Conservation (phyloP, 2,888 invertebrate genomes). For the Trissolcus brochymenae region DNA sequence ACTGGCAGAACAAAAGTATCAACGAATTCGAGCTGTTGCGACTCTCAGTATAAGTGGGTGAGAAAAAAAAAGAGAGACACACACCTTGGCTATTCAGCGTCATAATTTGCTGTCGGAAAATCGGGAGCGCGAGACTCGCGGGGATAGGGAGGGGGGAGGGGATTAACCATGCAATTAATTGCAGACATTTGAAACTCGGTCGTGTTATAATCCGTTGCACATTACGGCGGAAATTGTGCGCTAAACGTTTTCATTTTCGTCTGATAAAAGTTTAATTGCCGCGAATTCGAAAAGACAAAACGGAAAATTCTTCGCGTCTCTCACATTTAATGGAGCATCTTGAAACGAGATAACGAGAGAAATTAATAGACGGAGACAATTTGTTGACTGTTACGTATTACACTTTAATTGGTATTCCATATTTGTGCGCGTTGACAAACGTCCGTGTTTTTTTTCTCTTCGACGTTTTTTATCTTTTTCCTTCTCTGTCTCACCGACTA, state of each 20-base stretch:
- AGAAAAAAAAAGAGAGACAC: no score
- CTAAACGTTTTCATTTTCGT: conserved; percentile 38
- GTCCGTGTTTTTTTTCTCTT: background rate
- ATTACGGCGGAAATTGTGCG: conserved; percentile 33
- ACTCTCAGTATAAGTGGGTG: no score
- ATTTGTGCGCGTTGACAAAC: conserved; percentile 29
- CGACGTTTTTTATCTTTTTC: background rate
- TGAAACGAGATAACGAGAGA: conserved; percentile 34
- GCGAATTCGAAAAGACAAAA: conserved; percentile 21
- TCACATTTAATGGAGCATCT: conserved; percentile 28
- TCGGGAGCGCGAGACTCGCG: background rate
- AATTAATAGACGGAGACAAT: conserved; percentile 39
- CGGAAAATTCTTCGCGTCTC: conserved; percentile 18
- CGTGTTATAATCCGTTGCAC: conserved; percentile 27
- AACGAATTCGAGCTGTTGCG: background rate
- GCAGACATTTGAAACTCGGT: conserved; percentile 19
- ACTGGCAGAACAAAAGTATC: background rate
- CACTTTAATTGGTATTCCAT: conserved; percentile 40
- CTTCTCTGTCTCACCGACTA: background rate
- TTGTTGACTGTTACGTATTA: conserved; percentile 28
- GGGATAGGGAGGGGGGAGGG: background rate
- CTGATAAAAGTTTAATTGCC: conserved; percentile 44
- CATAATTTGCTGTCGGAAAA: conserved; percentile 9
- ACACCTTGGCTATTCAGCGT: background rate
- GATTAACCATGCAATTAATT: conserved; percentile 28